Percentiles rank a stretch among this genome's conserved stretches.
Evolutionary conservation across 2,113 vertebrate species (phyloP).

Genomic region (Serilophus lunatus): DNA sequence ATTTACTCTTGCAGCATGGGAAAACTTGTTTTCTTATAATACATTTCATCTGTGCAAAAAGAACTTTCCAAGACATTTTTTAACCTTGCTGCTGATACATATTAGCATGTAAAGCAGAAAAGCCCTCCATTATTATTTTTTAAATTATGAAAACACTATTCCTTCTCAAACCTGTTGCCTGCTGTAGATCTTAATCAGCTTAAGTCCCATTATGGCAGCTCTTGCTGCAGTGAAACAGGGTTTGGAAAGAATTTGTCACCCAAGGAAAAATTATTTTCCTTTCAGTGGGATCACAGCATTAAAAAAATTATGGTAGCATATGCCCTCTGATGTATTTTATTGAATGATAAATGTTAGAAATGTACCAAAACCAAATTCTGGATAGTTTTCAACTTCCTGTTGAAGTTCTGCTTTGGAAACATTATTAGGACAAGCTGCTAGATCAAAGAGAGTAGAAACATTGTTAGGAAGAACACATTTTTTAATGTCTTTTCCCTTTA

Average conservation of each 20-base stretch:
- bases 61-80: not conserved
- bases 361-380: not conserved
- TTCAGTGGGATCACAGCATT: not conserved
- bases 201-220: not conserved
- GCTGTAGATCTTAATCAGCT: not conserved
- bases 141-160: conserved; percentile 5
- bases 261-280: not conserved
- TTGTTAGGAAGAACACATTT: not conserved
- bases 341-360: conserved; percentile 9
- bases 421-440: not conserved
- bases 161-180: not conserved
- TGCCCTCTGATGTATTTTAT: not conserved
- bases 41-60: not conserved
- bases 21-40: not conserved
- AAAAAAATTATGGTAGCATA: conserved; percentile 28
- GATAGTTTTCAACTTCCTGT: not conserved
- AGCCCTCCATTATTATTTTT: not conserved
- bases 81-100: not conserved
- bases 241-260: conserved; percentile 1
- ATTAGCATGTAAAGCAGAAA: conserved; percentile 21
- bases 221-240: not conserved
- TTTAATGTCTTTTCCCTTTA: not conserved
- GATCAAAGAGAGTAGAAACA: not conserved
- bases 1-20: not conserved
- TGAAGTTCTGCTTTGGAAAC: conserved; percentile 47